Base-by-base conservation (phyloP, 2,888 invertebrate genomes). In the Folsomia manolachei region DNA sequence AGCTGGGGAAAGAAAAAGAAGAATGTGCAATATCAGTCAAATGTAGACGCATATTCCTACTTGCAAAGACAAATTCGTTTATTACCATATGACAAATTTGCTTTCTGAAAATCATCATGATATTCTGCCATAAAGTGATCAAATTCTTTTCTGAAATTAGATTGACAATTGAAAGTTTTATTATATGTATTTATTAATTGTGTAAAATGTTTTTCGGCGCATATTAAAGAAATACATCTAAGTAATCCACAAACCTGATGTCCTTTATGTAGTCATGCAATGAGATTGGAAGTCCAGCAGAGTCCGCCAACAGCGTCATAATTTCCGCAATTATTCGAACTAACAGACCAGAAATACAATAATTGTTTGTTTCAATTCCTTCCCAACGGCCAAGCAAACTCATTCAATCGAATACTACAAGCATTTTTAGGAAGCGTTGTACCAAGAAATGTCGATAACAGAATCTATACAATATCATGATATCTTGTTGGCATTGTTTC, bases 261-360 rank as follows among this genome's bases (percentile, higher is more conserved):
- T 81, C 79, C 71, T 78, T 77, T 67, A 81, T 75, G 71, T 81
- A 81, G 72, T 81, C 81, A 65, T 79, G 77, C 7, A 81, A 74
- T 39, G 79, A 79, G 70, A 81, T 79, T 21, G 79, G 79, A 1
- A 81, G 75, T 19, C 76, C 79, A 9, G 81, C 75, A 14, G 79
- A 79, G 75, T 81, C 81, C 25, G 78, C 74, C 53, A 81, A 75
- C 7, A 79, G 75, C 19, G 79, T 71, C 60, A 76, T 78, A 72
- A 79, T 74, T 70, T 77, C 78, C 51, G 78, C 78, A 70, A 79
- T 76, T 65, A 79, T 79, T 63, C 78, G 74, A 53, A 77, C 79
- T 79, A 61, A 19, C 4, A 39, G 39, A 39, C 4, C 39, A 39
- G 7, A 14, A n/a, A n/a, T n/a, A n/a, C n/a, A n/a, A n/a, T n/a